Evolutionary conservation across 2,113 vertebrate species (phyloP).

Genomic region (Galemys pyrenaicus): DNA sequence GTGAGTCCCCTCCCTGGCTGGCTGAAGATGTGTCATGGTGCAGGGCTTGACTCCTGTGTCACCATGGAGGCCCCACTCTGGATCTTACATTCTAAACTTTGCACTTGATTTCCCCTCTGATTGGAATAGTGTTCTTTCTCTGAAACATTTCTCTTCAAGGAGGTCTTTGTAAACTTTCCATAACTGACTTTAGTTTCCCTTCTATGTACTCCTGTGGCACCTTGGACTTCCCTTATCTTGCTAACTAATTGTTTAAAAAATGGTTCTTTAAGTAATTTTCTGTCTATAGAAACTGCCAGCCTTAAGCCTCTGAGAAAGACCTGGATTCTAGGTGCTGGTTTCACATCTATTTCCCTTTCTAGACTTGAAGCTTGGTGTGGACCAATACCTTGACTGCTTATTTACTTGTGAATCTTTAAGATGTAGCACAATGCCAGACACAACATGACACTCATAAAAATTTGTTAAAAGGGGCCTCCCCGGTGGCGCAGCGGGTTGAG

Average conservation of each 20-base stretch:
- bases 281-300: neutral
- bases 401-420: neutral
- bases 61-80: too few species aligned
- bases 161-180: neutral
- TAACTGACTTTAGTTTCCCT: neutral
- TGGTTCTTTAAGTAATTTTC: neutral
- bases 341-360: neutral
- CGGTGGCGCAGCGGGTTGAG: too few species aligned
- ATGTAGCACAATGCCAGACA: neutral
- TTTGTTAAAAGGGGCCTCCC: too few species aligned
- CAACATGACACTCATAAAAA: neutral
- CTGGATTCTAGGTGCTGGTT: neutral
- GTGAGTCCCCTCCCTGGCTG: too few species aligned
- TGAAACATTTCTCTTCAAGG: neutral
- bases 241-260: neutral
- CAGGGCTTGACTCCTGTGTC: too few species aligned
- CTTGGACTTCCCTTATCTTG: neutral
- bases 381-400: neutral
- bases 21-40: too few species aligned
- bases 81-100: neutral
- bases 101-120: neutral
- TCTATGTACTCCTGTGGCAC: neutral
- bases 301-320: neutral
- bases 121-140: constrained; percentile 1
- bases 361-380: neutral